Base-by-base conservation (phyloP, 2,888 invertebrate species). In the Xestia xanthographa region DNA sequence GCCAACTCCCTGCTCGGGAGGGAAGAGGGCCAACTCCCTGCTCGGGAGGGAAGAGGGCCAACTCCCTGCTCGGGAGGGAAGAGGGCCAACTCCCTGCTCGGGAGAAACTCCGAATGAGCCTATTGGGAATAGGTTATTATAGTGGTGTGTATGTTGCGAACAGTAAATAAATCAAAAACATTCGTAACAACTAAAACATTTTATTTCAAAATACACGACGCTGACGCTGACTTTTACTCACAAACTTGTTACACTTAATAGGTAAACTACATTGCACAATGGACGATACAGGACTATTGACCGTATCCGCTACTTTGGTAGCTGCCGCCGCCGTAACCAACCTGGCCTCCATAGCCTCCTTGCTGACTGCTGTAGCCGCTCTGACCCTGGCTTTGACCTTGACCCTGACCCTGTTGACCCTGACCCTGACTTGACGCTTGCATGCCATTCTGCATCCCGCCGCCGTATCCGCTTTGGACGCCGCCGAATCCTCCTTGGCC, bases 211-310 rank as follows among this genome's bases (percentile, higher is more conserved):
- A 86, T 56, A 84, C 81, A 80, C 58, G 69, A 84, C 87, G 48
- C 70, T 72, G 50, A 79, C 74, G 62, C 87, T 80, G 75, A 84
- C 85, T 80, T 83, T 84, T 67, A 72, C 71, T 80, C 69, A 80
- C 84, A 83, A 86, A 83, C 84, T 79, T 72, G 84, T 86, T 83
- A 83, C 84, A 84, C 83, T 86, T 83, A 86, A 86, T 73, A 72
- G 63, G 77, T 72, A 77, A 73, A 74, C 63, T 86, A 83, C 68
- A 63, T 71, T 58, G 84, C 63, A 83, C 74, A 67, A 66, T 43
- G 70, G 80, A 83, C 72, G 60, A 56, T 43, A 86, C 84, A 69
- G 43, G 41, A 74, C 71, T 83, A 84, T 70, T 86, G 83, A 38
- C 85, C 82, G 63, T 85, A 87, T 76, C 85, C 85, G 38, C 87